Evolutionary conservation across 2,113 vertebrate species (phyloP), one percentile per base, ranked within the genome.

Genomic region (Cettia cetti): DNA sequence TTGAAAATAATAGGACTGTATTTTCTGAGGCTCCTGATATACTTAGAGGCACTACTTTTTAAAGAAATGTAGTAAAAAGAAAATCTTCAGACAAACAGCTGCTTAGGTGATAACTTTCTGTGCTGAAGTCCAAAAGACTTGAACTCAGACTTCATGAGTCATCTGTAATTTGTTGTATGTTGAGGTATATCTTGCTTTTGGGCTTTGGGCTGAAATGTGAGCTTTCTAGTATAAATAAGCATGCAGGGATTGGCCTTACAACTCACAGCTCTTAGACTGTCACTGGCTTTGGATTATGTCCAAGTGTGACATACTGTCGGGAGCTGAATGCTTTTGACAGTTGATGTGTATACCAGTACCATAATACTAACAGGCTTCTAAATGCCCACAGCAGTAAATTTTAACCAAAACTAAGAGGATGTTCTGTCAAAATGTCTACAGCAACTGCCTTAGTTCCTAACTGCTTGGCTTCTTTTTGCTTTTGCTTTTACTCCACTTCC

Each of bases 131-230:
- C 39, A 63, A 56, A 77, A 88, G 54, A 53, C 74, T 76, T 69
- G 49, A 92, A 79, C 22, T 65, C 47, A 15, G 60, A 81, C 59
- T 84, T 78, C 30, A 24, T 49, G 83, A 94, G 80, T 94, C 57
- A 60, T 71, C 50, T 83, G 6, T 83, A 83, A 86, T 81, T 89
- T 81, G 82, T 74, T 86, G 82, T 23, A 47, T 56, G 49, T 91
- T 94, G 86, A 89, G 52, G 80, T 94, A 37, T 75, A 91, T 84
- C 89, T 92, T 81, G 40, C 80, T 94, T 90, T 83, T 4, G 11
- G 68, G 80, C 72, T 89, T 94, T 86, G 56, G 37, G 47, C n/a
- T 94, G 92, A 89, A 95, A 94, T 84, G 83, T 71, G 91, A 94
- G 65, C 92, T 89, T 96, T 89, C 79, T 86, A 59, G 83, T 66